phyloP scores from a whole-genome alignment of 2,888 invertebrate genomes.

The Chymomyza procnemis region DNA sequence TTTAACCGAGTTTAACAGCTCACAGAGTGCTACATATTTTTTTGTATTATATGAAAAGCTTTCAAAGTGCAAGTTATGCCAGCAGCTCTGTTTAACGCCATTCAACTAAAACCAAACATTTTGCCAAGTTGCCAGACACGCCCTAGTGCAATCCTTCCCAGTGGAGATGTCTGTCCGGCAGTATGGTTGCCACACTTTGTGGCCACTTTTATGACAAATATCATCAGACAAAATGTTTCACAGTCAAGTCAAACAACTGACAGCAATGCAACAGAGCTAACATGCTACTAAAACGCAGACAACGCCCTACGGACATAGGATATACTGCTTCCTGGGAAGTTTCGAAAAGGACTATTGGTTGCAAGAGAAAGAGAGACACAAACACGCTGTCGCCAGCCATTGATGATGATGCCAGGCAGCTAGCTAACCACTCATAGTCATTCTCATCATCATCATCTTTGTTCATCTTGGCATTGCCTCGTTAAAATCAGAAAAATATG shows the following conservation, averaged over 20 bases:
- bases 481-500: conserved; percentile 66
- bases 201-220: conserved; percentile 70
- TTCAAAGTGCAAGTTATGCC: not conserved
- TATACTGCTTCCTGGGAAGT: not conserved
- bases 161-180: conserved; percentile 27
- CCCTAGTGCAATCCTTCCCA: not conserved
- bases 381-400: conserved; percentile 45
- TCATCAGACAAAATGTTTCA: conserved; percentile 21
- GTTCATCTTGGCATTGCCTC: conserved; percentile 36
- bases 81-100: not conserved
- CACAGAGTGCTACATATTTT: not conserved
- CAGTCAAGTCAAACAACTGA: conserved; percentile 36
- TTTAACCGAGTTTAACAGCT: not conserved
- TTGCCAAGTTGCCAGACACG: not conserved
- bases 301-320: conserved; percentile 44
- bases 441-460: conserved; percentile 18
- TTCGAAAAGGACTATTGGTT: conserved; percentile 28
- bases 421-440: conserved; percentile 5
- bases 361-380: no score
- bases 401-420: conserved; percentile 31
- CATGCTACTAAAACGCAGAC: conserved; percentile 26
- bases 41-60: not conserved
- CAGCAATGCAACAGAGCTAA: conserved; percentile 13
- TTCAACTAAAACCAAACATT: not conserved
- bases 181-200: conserved; percentile 59